Base-by-base conservation (phyloP, 2,113 vertebrate species). In the Paracanthobrama guichenoti region DNA sequence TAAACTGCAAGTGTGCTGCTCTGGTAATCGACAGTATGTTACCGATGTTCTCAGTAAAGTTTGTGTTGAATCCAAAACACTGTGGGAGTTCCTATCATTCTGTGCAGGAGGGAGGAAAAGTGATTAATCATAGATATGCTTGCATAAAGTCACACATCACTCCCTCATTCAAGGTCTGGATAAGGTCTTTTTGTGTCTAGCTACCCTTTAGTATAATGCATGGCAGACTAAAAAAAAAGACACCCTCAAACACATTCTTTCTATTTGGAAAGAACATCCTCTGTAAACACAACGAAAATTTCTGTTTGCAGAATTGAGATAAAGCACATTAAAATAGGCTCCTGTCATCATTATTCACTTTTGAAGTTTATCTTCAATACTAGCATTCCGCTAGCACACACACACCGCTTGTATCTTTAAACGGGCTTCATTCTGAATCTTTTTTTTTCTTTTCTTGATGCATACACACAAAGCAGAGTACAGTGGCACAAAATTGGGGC, bases 401-500 rank as follows among this genome's bases (percentile, higher is more conserved):
- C 6, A 39, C 39, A 39, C 22, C 10, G 14, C 77, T 76, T 59
- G 76, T 75, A 81, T 76, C 16, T 24, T 39, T 77, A 84, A 86
- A 84, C 16, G 42, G 48, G 57, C 75, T 74, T 76, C 18, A 14
- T 59, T 22, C 55, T 7, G 48, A 83, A 80, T 59, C 60, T 69
- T 67, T 69, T 2, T 66, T 16, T 22, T 66, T 16, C n/a, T 42
- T 35, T 28, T 53, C 75, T 82, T 86, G 64, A 81, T 67, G 66
- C 66, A 67, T 44, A 50, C 71, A 44, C 35, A 24, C 60, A 46
- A 44, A 62, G 72, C 62, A 55, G 28, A 81, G 72, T 78, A 82
- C 83, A 85, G 79, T 78, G 20, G 79, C 79, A 77, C 72, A 78
- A 44, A 78, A 50, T 85, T 66, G 73, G 79, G 53, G 31, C 22